Percentiles rank a stretch among this genome's conserved stretches.
These are phyloP conservation scores for Papilio helenus DNA, from an alignment of 1,140 invertebrate species.

Conservation along the genomic window DNA sequence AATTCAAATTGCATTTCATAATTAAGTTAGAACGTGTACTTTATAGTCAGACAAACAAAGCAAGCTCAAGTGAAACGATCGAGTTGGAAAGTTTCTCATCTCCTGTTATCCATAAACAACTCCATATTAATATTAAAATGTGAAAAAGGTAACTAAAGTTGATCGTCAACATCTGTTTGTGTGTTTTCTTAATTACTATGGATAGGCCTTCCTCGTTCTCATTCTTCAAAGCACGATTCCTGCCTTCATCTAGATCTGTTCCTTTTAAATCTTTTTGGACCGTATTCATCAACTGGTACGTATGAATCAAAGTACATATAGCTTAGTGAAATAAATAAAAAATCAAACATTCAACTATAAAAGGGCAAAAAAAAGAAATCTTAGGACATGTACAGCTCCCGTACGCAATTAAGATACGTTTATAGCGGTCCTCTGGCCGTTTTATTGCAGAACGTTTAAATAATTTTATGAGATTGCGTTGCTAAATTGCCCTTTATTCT, in stretches of 20 bases:
- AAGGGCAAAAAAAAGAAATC: constrained; percentile 32
- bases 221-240: no score
- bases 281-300: neutral
- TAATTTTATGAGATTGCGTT: constrained; percentile 70
- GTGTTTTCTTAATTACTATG: no score
- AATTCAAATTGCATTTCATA: constrained; percentile 40
- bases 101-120: constrained; percentile 14
- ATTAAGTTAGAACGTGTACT: constrained; percentile 38
- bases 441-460: constrained; percentile 68
- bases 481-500: constrained; percentile 62
- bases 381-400: constrained; percentile 38
- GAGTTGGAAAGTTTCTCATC: constrained; percentile 19
- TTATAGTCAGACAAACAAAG: constrained; percentile 24
- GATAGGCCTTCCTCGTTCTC: no score
- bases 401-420: constrained; percentile 63
- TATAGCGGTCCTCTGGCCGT: constrained; percentile 61
- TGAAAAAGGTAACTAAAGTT: neutral
- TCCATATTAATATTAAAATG: neutral
- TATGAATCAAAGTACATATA: neutral
- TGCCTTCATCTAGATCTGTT: no score
- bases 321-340: neutral
- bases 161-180: neutral
- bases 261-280: no score
- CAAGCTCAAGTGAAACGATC: constrained; percentile 28
- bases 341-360: constrained; percentile 21